Percentiles rank a stretch among this genome's conserved stretches.
Evolutionary conservation across 2,797 vertebrate species (phyloP).

Genomic region (Serranus cabrilla): DNA sequence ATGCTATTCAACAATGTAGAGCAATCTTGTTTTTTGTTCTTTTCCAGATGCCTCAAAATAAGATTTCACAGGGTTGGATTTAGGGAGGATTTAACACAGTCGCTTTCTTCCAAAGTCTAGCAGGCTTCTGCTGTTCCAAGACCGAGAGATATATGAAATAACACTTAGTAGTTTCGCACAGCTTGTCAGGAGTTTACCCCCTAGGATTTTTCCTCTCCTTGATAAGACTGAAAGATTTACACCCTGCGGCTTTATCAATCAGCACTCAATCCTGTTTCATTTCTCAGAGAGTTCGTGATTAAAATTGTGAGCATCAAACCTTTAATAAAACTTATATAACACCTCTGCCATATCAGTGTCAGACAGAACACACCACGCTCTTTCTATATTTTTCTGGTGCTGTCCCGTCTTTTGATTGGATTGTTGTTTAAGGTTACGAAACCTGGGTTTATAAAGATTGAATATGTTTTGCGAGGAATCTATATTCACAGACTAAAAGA

Average conservation of each 20-base stretch:
- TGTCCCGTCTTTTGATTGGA: background rate
- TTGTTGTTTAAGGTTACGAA: too few relatives aligned
- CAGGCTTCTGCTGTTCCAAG: background rate
- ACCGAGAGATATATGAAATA: background rate
- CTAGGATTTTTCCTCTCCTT: background rate
- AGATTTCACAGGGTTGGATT: constrained; percentile 3
- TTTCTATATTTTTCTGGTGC: background rate
- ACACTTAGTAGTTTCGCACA: background rate
- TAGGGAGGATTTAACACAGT: too few relatives aligned
- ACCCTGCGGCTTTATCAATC: background rate
- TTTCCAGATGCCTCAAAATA: background rate
- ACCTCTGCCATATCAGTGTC: background rate
- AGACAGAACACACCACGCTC: too few relatives aligned
- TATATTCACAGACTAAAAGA: background rate
- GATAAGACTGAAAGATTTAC: constrained; percentile 7
- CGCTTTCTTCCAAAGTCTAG: too few relatives aligned
- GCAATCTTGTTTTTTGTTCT: background rate
- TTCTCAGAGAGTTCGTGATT: background rate
- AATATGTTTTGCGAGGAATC: background rate
- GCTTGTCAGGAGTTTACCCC: background rate
- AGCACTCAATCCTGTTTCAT: background rate
- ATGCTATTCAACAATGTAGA: background rate
- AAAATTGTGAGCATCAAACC: background rate
- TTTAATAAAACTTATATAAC: background rate
- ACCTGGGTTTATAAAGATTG: too few relatives aligned